phyloP scores from a whole-genome alignment of 2,888 invertebrate genomes.

The Argyresthia goedartella region DNA sequence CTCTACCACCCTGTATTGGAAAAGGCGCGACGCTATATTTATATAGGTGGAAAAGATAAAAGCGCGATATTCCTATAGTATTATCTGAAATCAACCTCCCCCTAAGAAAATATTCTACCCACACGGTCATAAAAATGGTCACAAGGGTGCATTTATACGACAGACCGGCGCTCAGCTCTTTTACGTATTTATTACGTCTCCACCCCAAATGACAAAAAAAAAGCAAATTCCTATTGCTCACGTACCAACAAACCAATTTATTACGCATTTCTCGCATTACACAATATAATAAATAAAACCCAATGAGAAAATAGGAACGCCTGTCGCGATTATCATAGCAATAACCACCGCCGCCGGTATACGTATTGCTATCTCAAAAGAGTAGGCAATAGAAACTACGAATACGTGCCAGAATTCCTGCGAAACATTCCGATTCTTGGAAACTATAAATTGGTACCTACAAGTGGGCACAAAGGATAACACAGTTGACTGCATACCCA shows the following conservation, averaged over 20 bases:
- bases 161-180: constrained; percentile 27
- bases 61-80: too few relatives aligned
- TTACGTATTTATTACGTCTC: constrained; percentile 43
- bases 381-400: constrained; percentile 21
- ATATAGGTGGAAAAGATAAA: too few relatives aligned
- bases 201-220: constrained; percentile 27
- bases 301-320: constrained; percentile 19
- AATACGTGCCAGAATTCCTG: constrained; percentile 11
- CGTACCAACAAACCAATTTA: constrained; percentile 39
- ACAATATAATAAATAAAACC: constrained; percentile 14
- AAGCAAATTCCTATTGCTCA: constrained; percentile 41
- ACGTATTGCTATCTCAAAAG: constrained; percentile 29
- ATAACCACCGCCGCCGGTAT: constrained; percentile 6
- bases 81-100: too few relatives aligned
- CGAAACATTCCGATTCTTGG: constrained; percentile 11
- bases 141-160: constrained; percentile 33
- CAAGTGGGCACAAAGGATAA: constrained; percentile 22
- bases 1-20: too few relatives aligned
- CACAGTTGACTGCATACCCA: constrained; percentile 18
- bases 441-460: constrained; percentile 24
- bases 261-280: background rate
- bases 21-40: too few relatives aligned
- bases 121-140: constrained; percentile 23
- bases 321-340: constrained; percentile 24
- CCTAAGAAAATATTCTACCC: background rate